Evolutionary conservation across 2,797 vertebrate species (phyloP), one percentile per base, ranked within the genome.

Genomic region (Valencia hispanica): DNA sequence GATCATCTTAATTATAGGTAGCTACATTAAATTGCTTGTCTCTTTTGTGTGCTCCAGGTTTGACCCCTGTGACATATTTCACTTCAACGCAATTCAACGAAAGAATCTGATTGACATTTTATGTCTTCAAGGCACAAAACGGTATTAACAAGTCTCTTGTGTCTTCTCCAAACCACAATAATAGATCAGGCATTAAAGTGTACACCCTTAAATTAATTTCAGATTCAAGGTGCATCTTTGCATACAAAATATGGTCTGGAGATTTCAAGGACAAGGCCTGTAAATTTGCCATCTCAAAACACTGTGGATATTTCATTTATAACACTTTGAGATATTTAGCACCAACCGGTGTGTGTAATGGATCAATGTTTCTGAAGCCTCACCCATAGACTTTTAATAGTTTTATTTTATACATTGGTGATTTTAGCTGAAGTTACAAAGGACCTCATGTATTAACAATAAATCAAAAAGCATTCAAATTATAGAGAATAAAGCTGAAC

Each of bases 121-220:
- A 41, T 87, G 72, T 86, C 85, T 87, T 72, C 47, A 59, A 88
- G 89, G 87, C 74, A 88, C 34, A 39, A 87, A 89, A 82, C 70
- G 84, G 87, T 86, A 90, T 93, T 91, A 91, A 74, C 51, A 78
- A 83, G 53, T 84, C 80, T 78, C 80, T 72, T 53, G 84, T 80
- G 81, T 74, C 72, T 63, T 77, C 66, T 77, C 65, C 63, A 69
- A 81, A 61, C 59, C 48, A 68, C 79, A 85, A 81, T 92, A 84
- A 90, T 70, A 80, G 84, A 75, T 87, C 86, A 76, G 82, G 80
- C 82, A 82, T 86, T 87, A 74, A 86, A 80, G 61, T 75, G n/a
- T 75, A 82, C 9, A 14, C 75, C 72, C 71, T 55, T 88, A 87
- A 94, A 91, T 92, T 45, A 86, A 90, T 87, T 83, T 22, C 27